These are phyloP conservation scores for Nebria salina DNA, from an alignment of 2,888 invertebrate species.

Conservation along the genomic window DNA sequence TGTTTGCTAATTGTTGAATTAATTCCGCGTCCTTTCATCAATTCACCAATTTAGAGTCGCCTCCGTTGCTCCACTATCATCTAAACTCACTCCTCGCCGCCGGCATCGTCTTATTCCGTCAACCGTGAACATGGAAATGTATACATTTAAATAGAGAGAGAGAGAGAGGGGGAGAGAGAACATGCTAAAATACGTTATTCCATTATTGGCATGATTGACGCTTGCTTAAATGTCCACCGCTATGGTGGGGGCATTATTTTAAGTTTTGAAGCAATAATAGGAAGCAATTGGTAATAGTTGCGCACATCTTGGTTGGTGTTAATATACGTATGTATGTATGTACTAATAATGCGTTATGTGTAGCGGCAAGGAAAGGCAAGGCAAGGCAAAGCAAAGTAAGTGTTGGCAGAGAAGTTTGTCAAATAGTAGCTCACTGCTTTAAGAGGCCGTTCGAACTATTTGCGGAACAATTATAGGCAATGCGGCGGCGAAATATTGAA, in stretches of 20 bases:
- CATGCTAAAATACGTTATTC: background rate
- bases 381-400: background rate
- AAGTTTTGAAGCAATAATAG: too few species aligned
- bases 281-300: background rate
- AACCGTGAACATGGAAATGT: background rate
- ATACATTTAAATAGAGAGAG: background rate
- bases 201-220: background rate
- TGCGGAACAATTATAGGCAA: constrained; percentile 55
- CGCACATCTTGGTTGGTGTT: background rate
- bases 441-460: constrained; percentile 60
- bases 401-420: constrained; percentile 5
- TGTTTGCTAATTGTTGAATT: constrained; percentile 63
- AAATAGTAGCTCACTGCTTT: constrained; percentile 44
- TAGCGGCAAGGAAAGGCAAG: too few species aligned
- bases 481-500: constrained; percentile 38
- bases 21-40: constrained; percentile 60
- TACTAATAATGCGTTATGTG: constrained; percentile 23
- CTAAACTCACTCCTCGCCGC: constrained; percentile 57
- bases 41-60: constrained; percentile 50
- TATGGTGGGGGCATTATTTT: too few species aligned
- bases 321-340: background rate
- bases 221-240: too few species aligned
- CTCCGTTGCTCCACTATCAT: constrained; percentile 38
- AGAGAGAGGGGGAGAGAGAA: background rate
- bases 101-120: constrained; percentile 49